Base-by-base conservation (phyloP, 2,797 vertebrate species). In the Gymnopithys bicolor region DNA sequence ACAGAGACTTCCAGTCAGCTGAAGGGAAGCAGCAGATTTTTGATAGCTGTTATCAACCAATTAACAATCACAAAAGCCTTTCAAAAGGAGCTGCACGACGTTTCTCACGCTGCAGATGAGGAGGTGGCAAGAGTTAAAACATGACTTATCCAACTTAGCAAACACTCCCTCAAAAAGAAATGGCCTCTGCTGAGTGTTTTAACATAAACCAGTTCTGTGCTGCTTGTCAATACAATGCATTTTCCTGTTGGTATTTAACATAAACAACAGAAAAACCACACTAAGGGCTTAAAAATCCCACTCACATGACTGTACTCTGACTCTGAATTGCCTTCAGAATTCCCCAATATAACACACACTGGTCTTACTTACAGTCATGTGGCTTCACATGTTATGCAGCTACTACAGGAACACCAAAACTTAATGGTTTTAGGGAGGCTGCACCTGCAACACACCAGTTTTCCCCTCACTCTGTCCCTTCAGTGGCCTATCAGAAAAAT, bases 41-140 rank as follows among this genome's bases (percentile, higher is more conserved):
- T 84, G 71, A 85, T 81, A 62, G 69, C 68, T 77, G 46, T 2
- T 59, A 91, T 93, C 87, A 95, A 83, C 43, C 92, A 93, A 87
- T 77, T 87, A 93, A 69, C 13, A 23, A 86, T 21, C 74, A 69
- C 86, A 84, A 90, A 68, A 58, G 87, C 76, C 56, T 75, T 46
- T 81, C 78, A 53, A 27, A 75, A 89, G 30, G 5, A 37, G 43
- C 33, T 76, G 58, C 70, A 41, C 78, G n/a, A 32, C 9, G 69
- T 77, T 94, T 66, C 90, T 84, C 71, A 30, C 2, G 1, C 51
- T 53, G 24, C 6, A 87, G 66, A 84, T 37, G 69, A 93, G 63
- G 91, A 83, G 66, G 73, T 66, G 69, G 79, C 79, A 88, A 9
- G 2, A 88, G 39, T 39, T 23, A 49, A 33, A 71, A 71, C 59